Percentiles rank a stretch among this genome's conserved stretches.
These are phyloP conservation scores for Platerodrilus igneus DNA, from an alignment of 2,888 invertebrate species.

Conservation along the genomic window DNA sequence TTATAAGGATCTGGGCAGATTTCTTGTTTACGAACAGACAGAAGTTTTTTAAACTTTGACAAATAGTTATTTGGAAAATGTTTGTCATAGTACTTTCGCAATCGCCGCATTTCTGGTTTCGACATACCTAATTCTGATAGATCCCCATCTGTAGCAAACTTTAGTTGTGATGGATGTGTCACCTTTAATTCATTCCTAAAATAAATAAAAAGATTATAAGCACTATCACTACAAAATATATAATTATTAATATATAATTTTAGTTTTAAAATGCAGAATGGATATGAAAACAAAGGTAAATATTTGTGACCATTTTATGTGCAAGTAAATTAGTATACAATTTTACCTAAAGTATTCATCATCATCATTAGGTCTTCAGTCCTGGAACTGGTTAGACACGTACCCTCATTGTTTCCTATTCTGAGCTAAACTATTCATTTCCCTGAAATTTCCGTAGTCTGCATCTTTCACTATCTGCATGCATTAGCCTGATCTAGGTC, in stretches of 20 bases:
- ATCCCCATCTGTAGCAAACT: slow-evolving; percentile 93
- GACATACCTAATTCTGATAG: slow-evolving; percentile 87
- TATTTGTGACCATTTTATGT: too few relatives aligned
- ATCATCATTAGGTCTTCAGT: too few relatives aligned
- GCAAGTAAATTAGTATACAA: too few relatives aligned
- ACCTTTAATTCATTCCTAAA: slow-evolving; percentile 84
- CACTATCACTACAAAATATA: slow-evolving; percentile 13
- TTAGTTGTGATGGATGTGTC: slow-evolving; percentile 80
- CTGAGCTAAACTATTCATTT: too few relatives aligned
- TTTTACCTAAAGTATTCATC: too few relatives aligned
- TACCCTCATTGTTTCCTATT: too few relatives aligned
- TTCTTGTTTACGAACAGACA: slow-evolving; percentile 59
- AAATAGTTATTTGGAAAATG: slow-evolving; percentile 91
- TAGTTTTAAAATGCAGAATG: neutral
- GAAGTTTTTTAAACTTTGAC: slow-evolving; percentile 82
- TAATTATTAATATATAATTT: slow-evolving; percentile 9
- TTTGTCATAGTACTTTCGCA: slow-evolving; percentile 90
- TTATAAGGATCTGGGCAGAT: slow-evolving; percentile 29
- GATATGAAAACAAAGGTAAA: too few relatives aligned
- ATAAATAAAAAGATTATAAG: slow-evolving; percentile 31
- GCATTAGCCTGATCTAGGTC: too few relatives aligned
- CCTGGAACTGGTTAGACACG: too few relatives aligned
- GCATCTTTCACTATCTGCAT: too few relatives aligned
- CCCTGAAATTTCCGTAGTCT: too few relatives aligned
- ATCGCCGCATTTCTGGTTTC: slow-evolving; percentile 88